A percentile compares a stretch with the other conserved stretches of the same genome.
Conservation (phyloP, 2,113 vertebrate species). For the Callopanchax toddi region DNA sequence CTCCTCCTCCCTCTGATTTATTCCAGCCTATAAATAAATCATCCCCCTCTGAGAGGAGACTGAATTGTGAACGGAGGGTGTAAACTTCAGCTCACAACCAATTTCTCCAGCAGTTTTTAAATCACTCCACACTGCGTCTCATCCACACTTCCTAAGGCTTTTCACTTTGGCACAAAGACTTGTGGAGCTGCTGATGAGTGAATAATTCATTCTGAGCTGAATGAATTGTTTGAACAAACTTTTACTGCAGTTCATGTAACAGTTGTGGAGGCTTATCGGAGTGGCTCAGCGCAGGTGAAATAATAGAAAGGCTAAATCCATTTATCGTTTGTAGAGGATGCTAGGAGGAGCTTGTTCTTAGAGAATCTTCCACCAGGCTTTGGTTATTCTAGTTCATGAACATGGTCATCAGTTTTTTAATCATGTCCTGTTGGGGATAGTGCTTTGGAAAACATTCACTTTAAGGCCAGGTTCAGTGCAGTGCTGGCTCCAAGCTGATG, state of each 20-base stretch:
- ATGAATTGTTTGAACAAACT: background rate
- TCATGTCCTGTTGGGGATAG: no score
- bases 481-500: no score
- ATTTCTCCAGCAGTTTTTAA: background rate
- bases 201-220: background rate
- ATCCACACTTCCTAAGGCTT: background rate
- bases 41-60: background rate
- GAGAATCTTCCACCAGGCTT: no score
- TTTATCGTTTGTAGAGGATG: no score
- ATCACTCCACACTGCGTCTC: background rate
- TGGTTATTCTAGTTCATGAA: no score
- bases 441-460: no score
- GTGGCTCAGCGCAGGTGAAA: no score
- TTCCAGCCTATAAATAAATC: background rate
- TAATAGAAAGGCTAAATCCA: no score
- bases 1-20: background rate
- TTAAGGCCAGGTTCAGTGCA: no score
- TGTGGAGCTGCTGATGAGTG: background rate
- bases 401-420: no score
- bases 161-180: background rate
- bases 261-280: background rate
- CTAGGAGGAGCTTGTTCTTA: no score
- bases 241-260: background rate
- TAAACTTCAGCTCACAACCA: constrained; percentile 4
- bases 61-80: background rate